Base-by-base conservation (phyloP, 2,888 invertebrate genomes). In the Empis stercorea region DNA sequence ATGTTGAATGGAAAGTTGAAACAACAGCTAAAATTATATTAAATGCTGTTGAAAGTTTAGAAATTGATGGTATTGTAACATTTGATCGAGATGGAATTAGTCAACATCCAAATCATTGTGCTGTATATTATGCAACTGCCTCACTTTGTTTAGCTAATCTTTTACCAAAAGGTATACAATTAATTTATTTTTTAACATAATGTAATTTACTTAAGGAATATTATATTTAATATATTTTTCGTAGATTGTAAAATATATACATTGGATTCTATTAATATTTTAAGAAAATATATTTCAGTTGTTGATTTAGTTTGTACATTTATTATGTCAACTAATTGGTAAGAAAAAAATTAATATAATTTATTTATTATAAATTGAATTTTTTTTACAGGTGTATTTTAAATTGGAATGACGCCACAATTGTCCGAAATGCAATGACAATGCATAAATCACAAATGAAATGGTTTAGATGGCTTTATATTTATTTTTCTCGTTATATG, bases 71-170 rank as follows among this genome's bases (percentile, higher is more conserved):
- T 2, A 73, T 96, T 45, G 79, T 97, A 46, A 93, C 96, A 14
- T 99, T 99, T 73, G 99, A 99, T 71, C 80, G 84, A 60, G 76
- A 83, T 62, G 99, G 97, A 44, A 83, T 99, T 7, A 95, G 94
- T 56, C 81, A 85, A 7, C 97, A 99, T 71, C 73, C 78, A 20
- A 99, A 99, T 72, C 99, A 99, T 65, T 80, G 79, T 52, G 84
- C 89, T 50, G 78, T 89, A 52, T 89, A 84, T 66, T 84, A 83
- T 71, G 86, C 85, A 46, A 74, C 87, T 44, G 84, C 85, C 46
- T 81, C 84, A 60, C 75, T 89, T 61, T 83, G 83, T 66, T 75
- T 86, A 63, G 80, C 84, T 58, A 80, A 79, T 62, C 73, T 78
- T 65, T 74, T 87, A 71, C 86, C 86, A 56, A 73, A 76, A 66